Evolutionary conservation across 1,140 invertebrate genomes (phyloP).

Genomic region (Xylocopa sonorina): DNA sequence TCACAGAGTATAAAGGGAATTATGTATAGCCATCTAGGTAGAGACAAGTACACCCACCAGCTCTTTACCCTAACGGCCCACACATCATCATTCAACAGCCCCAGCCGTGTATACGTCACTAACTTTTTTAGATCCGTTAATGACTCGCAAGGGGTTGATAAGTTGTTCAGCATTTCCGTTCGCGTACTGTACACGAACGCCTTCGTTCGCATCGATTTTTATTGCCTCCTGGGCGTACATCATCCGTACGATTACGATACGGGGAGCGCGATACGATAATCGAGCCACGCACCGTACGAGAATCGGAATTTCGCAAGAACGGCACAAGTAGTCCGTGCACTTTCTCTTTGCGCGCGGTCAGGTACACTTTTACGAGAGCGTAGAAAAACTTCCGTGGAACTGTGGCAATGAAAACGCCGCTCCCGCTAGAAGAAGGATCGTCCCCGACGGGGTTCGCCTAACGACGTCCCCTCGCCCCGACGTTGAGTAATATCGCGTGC

Average conservation of each 20-base stretch:
- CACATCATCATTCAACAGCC: too few relatives aligned
- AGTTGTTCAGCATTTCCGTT: too few relatives aligned
- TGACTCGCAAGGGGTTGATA: too few relatives aligned
- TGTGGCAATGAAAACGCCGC: slow-evolving; percentile 44
- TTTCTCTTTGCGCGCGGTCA: slow-evolving; percentile 59
- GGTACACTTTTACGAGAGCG: slow-evolving; percentile 52
- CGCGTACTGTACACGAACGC: too few relatives aligned
- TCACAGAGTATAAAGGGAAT: too few relatives aligned
- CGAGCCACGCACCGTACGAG: slow-evolving; percentile 17
- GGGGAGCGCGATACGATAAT: neutral
- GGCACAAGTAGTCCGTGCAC: slow-evolving; percentile 55
- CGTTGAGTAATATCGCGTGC: slow-evolving; percentile 36
- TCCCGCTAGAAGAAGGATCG: slow-evolving; percentile 1
- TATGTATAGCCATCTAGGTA: too few relatives aligned
- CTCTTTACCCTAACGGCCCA: too few relatives aligned
- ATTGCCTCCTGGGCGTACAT: neutral
- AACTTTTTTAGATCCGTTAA: too few relatives aligned
- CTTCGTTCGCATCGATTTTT: too few relatives aligned
- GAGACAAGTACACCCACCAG: too few relatives aligned
- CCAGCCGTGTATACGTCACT: too few relatives aligned
- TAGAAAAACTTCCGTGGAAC: slow-evolving; percentile 48
- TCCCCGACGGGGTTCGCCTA: neutral
- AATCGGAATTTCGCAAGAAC: slow-evolving; percentile 56
- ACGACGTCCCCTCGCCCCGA: neutral
- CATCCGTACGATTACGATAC: slow-evolving; percentile 10